Base-by-base conservation (phyloP, 1,140 invertebrate species). In the Bemisia tabaci region DNA sequence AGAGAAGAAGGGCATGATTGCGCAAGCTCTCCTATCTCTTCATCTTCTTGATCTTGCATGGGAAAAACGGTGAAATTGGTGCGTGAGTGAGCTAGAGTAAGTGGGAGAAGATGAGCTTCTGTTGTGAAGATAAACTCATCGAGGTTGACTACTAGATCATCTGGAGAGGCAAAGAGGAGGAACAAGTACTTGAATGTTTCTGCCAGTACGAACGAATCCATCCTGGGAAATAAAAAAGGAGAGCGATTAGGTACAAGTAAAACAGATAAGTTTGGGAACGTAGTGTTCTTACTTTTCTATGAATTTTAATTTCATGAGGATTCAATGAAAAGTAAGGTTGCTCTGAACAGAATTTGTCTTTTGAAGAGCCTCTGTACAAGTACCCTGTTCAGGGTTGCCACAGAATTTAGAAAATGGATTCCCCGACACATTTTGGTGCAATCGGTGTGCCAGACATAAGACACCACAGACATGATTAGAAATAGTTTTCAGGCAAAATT, bases 161-260 rank as follows among this genome's bases (percentile, higher is more conserved):
- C 84, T 59, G 91, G 86, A 69, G 97, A 91, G 11, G 93, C 86
- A 77, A 98, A 99, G 65, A 98, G 79, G 73, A 99, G 82, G 78
- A 89, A 98, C 9, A 99, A 79, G 78, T 99, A 99, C 77, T 98
- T 98, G 70, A 99, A 92, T 1, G 96, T 99, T 80, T 99, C 96
- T 0, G 96, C 92, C 0, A 98, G 79, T 1, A 99, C 94, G 81
- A 96, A 99, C 0, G 94, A 97, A 75, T 98, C 96, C 95, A 99
- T 97, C 71, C 95, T 84, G 71, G 17, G 72, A 71, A 59, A 27
- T 67, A 66, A 59, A 60, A 65, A 26, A 25, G 39, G 48, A 22
- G 33, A 48, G n/a, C n/a, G n/a, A n/a, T n/a, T n/a, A n/a, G n/a
- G n/a, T n/a, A n/a, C n/a, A n/a, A 63, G 62, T 1, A 11, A 39